Evolutionary conservation across 2,797 vertebrate species (phyloP).

Genomic region (Brachyalestes nurse): DNA sequence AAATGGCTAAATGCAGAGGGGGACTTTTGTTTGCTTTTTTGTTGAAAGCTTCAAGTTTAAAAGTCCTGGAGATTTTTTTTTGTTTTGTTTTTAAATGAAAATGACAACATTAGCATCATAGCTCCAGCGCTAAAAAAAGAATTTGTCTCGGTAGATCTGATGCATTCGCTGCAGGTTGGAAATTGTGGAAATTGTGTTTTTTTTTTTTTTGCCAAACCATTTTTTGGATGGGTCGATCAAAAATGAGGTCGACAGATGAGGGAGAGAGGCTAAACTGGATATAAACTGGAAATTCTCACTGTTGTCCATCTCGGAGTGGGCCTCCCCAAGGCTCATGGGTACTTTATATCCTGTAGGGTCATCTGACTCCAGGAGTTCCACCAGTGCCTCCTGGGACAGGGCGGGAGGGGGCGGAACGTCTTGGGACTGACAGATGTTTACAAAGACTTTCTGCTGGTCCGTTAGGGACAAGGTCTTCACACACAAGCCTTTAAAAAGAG

Average conservation of each 20-base stretch:
- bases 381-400: conserved; percentile 82
- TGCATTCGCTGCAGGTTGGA: too few species aligned
- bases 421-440: conserved; percentile 88
- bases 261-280: background rate
- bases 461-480: conserved; percentile 80
- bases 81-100: too few species aligned
- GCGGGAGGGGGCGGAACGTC: conserved; percentile 83
- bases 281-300: conserved; percentile 71
- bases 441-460: conserved; percentile 82
- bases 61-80: too few species aligned
- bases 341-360: conserved; percentile 85
- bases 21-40: too few species aligned
- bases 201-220: too few species aligned
- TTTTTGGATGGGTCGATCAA: too few species aligned
- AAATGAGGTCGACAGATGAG: background rate
- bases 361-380: conserved; percentile 87
- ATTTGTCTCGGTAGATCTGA: too few species aligned
- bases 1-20: too few species aligned
- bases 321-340: conserved; percentile 92
- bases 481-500: conserved; percentile 80
- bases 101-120: too few species aligned
- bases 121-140: too few species aligned
- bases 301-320: conserved; percentile 87
- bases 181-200: too few species aligned
- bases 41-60: too few species aligned